Percentiles rank a stretch among this genome's conserved stretches.
Evolutionary conservation across 1,140 invertebrate species (phyloP).

Genomic region (Patella vulgata): DNA sequence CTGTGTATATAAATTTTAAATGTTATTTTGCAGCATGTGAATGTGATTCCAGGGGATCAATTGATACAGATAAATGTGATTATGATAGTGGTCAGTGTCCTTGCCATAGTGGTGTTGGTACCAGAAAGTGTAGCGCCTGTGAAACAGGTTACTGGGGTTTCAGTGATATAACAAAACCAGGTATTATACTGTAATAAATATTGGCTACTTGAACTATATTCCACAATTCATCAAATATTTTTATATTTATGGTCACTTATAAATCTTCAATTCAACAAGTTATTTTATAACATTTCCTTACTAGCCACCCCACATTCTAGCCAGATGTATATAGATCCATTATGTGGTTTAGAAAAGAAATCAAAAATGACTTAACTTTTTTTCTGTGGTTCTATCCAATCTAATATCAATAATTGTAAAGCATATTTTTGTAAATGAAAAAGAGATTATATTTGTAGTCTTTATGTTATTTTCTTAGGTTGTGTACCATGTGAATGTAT

Average conservation of each 20-base stretch:
- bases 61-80: slow-evolving; percentile 83
- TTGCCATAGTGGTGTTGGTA: slow-evolving; percentile 83
- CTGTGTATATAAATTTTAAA: too few relatives aligned
- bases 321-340: neutral
- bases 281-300: neutral
- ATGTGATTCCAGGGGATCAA: slow-evolving; percentile 79
- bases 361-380: too few relatives aligned
- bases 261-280: neutral
- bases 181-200: neutral
- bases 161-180: slow-evolving; percentile 54
- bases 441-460: too few relatives aligned
- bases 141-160: slow-evolving; percentile 83
- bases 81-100: slow-evolving; percentile 79
- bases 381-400: too few relatives aligned
- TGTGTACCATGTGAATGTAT: slow-evolving; percentile 23
- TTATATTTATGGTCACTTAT: slow-evolving; percentile 1
- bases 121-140: slow-evolving; percentile 80
- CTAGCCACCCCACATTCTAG: neutral
- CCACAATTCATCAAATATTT: neutral
- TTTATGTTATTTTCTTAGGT: neutral
- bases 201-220: neutral
- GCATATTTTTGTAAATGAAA: too few relatives aligned
- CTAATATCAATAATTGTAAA: too few relatives aligned
- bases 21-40: slow-evolving; percentile 72
- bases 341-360: neutral